Conservation (phyloP, 2,113 vertebrate genomes). For the Notiomystis cincta region DNA sequence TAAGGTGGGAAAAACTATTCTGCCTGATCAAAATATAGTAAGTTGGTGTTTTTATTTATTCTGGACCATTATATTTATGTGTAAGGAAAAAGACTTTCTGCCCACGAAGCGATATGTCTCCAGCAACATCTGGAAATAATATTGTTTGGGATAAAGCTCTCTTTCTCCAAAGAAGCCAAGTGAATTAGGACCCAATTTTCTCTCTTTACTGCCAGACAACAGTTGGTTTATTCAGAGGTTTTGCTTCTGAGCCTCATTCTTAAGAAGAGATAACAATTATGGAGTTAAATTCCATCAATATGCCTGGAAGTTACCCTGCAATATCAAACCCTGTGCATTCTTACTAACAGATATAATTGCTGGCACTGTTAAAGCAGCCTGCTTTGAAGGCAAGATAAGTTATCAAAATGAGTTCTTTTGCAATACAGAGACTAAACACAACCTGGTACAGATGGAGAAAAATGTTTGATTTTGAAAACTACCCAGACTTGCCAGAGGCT, state of each 20-base stretch:
- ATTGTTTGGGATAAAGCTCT: not conserved
- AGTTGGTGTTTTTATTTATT: not conserved
- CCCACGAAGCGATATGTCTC: fast-evolving
- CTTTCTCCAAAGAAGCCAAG: not conserved
- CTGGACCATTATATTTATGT: not conserved
- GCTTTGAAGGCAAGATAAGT: not conserved
- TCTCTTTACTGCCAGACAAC: not conserved
- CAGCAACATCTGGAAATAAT: not conserved
- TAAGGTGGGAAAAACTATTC: not conserved
- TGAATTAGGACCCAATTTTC: not conserved
- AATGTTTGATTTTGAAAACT: not conserved
- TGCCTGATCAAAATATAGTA: not conserved
- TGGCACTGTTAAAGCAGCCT: not conserved
- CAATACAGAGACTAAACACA: not conserved
- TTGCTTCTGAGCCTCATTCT: not conserved
- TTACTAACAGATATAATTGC: not conserved
- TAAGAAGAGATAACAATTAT: not conserved
- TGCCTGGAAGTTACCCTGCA: not conserved
- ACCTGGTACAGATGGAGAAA: not conserved
- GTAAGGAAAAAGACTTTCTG: not conserved
- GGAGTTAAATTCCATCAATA: not conserved
- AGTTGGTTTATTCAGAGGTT: not conserved
- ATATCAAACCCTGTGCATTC: not conserved
- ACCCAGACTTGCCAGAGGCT: not conserved
- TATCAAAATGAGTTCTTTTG: not conserved